Evolutionary conservation across 2,113 vertebrate species (phyloP).

Genomic region (Cinclus mexicanus): DNA sequence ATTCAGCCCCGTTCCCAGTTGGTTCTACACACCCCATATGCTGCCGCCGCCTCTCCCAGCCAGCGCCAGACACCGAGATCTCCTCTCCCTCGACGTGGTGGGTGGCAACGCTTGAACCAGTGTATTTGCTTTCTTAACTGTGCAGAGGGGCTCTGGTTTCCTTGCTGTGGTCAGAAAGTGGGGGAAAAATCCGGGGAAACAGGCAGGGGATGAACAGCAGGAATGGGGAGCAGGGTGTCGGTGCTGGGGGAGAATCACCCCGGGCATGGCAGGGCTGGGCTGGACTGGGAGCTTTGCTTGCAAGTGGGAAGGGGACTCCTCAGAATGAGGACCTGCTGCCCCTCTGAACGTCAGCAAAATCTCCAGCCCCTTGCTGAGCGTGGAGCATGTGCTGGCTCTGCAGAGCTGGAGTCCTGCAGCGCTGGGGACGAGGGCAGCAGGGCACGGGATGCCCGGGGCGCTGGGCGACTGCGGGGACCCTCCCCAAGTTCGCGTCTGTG

Average conservation of each 20-base stretch:
- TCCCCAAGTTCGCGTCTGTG: neutral
- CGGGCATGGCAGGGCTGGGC: neutral
- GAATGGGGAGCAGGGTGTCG: fast-evolving
- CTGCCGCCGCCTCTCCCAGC: neutral
- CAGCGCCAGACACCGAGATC: neutral
- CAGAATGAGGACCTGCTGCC: neutral
- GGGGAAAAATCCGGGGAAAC: neutral
- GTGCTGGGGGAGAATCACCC: neutral
- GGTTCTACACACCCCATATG: neutral
- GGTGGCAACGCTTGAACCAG: neutral
- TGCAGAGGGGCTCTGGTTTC: neutral
- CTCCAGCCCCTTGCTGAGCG: neutral
- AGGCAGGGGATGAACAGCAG: neutral
- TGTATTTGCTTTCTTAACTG: neutral
- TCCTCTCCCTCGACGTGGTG: constrained; percentile 9
- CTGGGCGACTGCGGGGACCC: neutral
- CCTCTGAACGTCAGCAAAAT: constrained; percentile 10
- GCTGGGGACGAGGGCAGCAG: neutral
- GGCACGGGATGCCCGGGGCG: neutral
- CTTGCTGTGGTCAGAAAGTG: neutral
- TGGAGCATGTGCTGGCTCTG: constrained; percentile 1
- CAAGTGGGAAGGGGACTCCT: neutral
- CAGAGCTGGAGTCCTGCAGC: neutral
- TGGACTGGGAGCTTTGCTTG: neutral
- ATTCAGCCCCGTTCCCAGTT: neutral